Percentiles rank a stretch among this genome's conserved stretches.
Conservation (phyloP, 2,113 vertebrate genomes). For the Ascaphus truei region DNA sequence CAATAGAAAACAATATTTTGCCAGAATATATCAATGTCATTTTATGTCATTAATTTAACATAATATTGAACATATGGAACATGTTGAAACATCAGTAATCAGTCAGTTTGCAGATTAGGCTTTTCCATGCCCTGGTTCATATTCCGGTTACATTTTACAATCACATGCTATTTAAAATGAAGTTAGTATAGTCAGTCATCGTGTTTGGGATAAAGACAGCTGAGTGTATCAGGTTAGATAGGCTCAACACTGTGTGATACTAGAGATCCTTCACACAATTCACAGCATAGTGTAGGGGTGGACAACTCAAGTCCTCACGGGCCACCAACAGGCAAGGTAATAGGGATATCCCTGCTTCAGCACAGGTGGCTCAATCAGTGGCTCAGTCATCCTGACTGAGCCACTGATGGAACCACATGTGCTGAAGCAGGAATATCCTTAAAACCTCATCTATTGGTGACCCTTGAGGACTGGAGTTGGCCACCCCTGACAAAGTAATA, state of each 20-base stretch:
- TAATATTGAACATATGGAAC: constrained; percentile 33
- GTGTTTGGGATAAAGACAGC: too few species aligned
- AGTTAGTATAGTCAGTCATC: constrained; percentile 21
- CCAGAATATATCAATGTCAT: constrained; percentile 22
- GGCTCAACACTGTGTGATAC: background rate
- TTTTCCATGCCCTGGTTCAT: constrained; percentile 20
- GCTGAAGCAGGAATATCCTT: too few species aligned
- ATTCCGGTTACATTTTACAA: constrained; percentile 28
- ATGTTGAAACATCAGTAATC: constrained; percentile 26
- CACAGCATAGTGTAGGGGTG: background rate
- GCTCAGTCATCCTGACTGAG: too few species aligned
- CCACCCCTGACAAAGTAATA: too few species aligned
- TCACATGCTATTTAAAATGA: constrained; percentile 25
- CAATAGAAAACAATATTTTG: constrained; percentile 1
- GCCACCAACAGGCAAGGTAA: too few species aligned
- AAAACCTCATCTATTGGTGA: too few species aligned
- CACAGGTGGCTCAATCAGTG: too few species aligned
- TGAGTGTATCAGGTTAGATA: background rate
- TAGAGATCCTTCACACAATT: constrained; percentile 3
- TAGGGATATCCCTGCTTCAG: too few species aligned
- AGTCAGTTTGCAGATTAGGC: constrained; percentile 30
- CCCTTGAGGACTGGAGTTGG: too few species aligned
- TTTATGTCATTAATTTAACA: constrained; percentile 17
- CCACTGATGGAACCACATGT: too few species aligned
- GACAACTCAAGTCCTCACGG: too few species aligned